Conservation (phyloP, 1,140 invertebrate species). For the Zaprionus camerounensis region DNA sequence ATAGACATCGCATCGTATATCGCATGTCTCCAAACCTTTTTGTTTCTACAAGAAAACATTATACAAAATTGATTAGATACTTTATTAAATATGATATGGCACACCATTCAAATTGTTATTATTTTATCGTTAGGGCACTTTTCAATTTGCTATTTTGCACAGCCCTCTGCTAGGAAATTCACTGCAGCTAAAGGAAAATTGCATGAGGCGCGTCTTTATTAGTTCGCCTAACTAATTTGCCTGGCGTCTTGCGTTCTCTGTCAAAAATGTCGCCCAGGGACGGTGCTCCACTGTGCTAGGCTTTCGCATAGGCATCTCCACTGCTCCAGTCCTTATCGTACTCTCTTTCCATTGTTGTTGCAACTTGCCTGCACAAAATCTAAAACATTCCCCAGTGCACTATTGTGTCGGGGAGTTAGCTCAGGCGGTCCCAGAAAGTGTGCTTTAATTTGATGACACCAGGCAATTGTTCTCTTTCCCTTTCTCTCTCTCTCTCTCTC, state of each 20-base stretch:
- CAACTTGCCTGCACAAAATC: constrained; percentile 54
- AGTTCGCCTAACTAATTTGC: constrained; percentile 65
- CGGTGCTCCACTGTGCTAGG: not conserved
- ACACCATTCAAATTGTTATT: no score
- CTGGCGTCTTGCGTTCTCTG: constrained; percentile 36
- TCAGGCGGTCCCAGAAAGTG: constrained; percentile 40
- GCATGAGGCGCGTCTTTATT: constrained; percentile 66
- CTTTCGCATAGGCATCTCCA: not conserved
- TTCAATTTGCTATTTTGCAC: not conserved
- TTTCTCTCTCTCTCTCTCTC: not conserved
- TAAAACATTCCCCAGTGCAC: constrained; percentile 77
- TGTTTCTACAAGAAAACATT: no score
- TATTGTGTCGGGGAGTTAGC: constrained; percentile 48
- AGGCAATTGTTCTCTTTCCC: constrained; percentile 27
- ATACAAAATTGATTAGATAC: no score
- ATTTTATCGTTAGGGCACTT: no score
- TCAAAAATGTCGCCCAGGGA: constrained; percentile 27
- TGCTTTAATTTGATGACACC: constrained; percentile 79
- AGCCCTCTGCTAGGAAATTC: constrained; percentile 6
- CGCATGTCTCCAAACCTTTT: no score
- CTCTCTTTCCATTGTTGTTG: constrained; percentile 26
- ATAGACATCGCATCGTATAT: no score
- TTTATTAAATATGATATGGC: no score
- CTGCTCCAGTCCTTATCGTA: not conserved
- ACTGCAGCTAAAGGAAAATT: constrained; percentile 70